These are phyloP conservation scores for Drosophila mimica DNA, from an alignment of 2,888 invertebrate genomes.

Conservation along the genomic window DNA sequence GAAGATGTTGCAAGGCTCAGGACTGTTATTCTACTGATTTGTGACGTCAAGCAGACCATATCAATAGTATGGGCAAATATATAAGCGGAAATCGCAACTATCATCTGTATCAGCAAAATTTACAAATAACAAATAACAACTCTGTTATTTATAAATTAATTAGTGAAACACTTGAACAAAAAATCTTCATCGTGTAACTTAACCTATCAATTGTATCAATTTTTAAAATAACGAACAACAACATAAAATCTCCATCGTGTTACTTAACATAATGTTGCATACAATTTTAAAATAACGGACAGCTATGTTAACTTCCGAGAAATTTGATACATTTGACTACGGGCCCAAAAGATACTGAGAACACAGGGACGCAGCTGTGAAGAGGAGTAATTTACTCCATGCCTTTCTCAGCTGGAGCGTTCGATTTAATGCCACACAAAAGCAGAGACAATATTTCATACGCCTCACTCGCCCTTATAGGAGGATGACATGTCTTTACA, in stretches of 20 bases:
- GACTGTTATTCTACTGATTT: neutral
- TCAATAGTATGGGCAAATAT: neutral
- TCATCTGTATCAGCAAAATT: neutral
- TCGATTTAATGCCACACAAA: neutral
- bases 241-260: neutral
- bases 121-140: neutral
- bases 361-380: neutral
- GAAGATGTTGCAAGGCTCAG: neutral
- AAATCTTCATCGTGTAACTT: neutral
- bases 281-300: neutral
- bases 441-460: neutral
- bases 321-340: too few relatives aligned
- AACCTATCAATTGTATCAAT: neutral
- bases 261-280: neutral
- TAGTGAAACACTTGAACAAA: neutral
- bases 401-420: neutral
- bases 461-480: too few relatives aligned
- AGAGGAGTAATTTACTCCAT: neutral
- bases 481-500: too few relatives aligned
- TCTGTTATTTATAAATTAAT: neutral
- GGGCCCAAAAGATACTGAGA: too few relatives aligned
- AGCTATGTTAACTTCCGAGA: neutral
- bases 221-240: neutral
- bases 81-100: neutral
- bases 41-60: neutral